Evolutionary conservation across 2,888 invertebrate genomes (phyloP), one percentile per base, ranked within the genome.

Genomic region (Aleiodes testaceus): DNA sequence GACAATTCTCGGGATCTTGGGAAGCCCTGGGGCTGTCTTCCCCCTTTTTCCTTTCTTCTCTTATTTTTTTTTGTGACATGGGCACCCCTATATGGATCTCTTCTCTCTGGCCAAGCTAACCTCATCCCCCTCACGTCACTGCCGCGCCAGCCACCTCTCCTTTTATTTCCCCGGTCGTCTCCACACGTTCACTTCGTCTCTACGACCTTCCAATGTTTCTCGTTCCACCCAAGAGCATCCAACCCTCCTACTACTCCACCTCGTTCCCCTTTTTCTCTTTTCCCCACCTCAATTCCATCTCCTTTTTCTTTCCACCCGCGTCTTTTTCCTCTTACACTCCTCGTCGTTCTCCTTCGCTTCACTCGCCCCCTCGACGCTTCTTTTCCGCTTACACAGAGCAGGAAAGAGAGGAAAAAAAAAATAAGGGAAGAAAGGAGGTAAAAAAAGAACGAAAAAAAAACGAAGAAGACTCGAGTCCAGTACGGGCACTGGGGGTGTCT

Each of bases 51-150:
- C 78, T 72, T 2, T 47, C 26, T 55, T 26, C 26, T 61, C 16
- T 18, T 61, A 12, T 44, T 61, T 63, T 44, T 45, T 63, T 63
- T 44, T 63, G 7, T 22, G 44, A 44, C 44, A 45, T 66, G 73
- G 73, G 81, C 84, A 82, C 84, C 85, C 86, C 83, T 84, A 84
- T 59, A 59, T 84, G 84, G 82, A 84, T 84, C 85, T 80, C 78
- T 72, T 74, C 75, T 70, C 77, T 70, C 77, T 61, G 49, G 44
- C 72, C 70, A 72, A 74, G 50, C 71, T 66, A 73, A 68, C 72
- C 75, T 77, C 76, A 75, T 76, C 72, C 72, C 72, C 72, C 70
- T 67, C 79, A 74, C 79, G 72, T 74, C 76, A 76, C 74, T 75
- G 73, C 72, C 76, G 72, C 66, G 74, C 73, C 55, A 71, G 42